phyloP scores from a whole-genome alignment of 2,113 vertebrate species.

The Saguinus imperator region DNA sequence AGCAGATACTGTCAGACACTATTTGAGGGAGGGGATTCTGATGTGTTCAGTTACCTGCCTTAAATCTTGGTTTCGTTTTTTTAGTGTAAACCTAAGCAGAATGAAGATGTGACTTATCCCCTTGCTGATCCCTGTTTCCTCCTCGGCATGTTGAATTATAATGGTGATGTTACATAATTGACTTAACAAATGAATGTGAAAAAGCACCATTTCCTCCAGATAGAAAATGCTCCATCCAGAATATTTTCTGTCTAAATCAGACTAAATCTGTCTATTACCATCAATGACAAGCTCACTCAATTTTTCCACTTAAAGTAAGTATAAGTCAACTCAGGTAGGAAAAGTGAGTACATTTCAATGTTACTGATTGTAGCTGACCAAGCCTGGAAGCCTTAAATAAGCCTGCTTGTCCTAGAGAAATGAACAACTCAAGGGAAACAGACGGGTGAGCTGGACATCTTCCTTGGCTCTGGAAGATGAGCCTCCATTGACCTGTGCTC shows the following conservation, averaged over 20 bases:
- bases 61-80: not conserved
- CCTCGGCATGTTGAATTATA: not conserved
- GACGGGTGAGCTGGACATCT: not conserved
- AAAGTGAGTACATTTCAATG: not conserved
- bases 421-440: not conserved
- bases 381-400: not conserved
- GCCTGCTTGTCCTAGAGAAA: not conserved
- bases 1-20: not conserved
- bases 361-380: not conserved
- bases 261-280: not conserved
- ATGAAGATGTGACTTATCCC: not conserved
- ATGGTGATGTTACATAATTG: not conserved
- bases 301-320: not conserved
- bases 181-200: not conserved
- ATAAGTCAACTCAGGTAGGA: not conserved
- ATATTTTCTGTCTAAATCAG: not conserved
- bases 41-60: not conserved
- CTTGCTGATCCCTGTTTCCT: not conserved
- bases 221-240: not conserved
- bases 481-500: not conserved
- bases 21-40: not conserved
- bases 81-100: not conserved
- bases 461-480: not conserved
- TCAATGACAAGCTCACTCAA: not conserved
- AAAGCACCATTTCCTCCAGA: not conserved